Evolutionary conservation across 2,888 invertebrate species (phyloP).

Genomic region (Leucoma salicis): DNA sequence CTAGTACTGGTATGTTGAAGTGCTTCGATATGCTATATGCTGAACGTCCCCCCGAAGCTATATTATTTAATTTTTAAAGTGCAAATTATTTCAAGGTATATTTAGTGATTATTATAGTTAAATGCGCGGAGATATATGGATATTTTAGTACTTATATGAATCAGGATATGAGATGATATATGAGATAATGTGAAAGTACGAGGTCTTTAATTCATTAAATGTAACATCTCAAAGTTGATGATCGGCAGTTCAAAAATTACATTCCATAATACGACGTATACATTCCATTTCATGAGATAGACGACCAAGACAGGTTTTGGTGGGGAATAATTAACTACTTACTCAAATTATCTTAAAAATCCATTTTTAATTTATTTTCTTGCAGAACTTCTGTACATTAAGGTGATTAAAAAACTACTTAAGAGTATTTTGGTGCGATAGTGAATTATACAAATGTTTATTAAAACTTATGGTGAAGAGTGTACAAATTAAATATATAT

Average conservation of each 20-base stretch:
- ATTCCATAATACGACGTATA: slow-evolving; percentile 60
- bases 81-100: slow-evolving; percentile 74
- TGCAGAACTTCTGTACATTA: slow-evolving; percentile 66
- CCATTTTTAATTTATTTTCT: slow-evolving; percentile 61
- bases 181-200: slow-evolving; percentile 4
- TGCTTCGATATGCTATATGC: slow-evolving; percentile 74
- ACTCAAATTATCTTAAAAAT: slow-evolving; percentile 59
- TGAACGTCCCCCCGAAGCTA: slow-evolving; percentile 79
- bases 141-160: slow-evolving; percentile 73
- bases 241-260: slow-evolving; percentile 42
- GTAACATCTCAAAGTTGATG: slow-evolving; percentile 1
- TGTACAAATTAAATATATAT: slow-evolving; percentile 82
- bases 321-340: slow-evolving; percentile 67
- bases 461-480: slow-evolving; percentile 65
- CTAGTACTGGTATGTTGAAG: slow-evolving; percentile 49
- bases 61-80: slow-evolving; percentile 61
- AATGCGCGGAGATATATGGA: slow-evolving; percentile 70
- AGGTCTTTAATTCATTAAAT: neutral
- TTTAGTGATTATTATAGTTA: slow-evolving; percentile 67
- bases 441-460: slow-evolving; percentile 79
- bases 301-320: slow-evolving; percentile 52
- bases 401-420: slow-evolving; percentile 59
- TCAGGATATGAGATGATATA: slow-evolving; percentile 51
- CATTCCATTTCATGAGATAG: slow-evolving; percentile 63
- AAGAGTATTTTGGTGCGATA: slow-evolving; percentile 80